Evolutionary conservation across 2,113 vertebrate species (phyloP).

Genomic region (Aepyceros melampus): DNA sequence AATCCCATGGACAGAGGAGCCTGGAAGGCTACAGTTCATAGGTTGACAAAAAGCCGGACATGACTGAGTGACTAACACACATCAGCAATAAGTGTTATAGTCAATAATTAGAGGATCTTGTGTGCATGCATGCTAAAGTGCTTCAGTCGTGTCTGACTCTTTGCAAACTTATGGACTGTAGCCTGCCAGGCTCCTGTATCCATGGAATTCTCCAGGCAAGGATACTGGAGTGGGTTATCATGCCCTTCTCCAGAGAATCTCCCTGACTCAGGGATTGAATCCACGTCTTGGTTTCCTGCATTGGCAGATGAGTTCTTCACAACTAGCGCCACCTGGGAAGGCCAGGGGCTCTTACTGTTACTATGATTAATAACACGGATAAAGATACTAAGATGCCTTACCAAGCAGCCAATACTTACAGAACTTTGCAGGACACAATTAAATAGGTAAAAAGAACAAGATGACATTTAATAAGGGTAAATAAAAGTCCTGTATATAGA

Average conservation of each 20-base stretch:
- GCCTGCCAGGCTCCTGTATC: neutral
- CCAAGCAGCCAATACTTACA: neutral
- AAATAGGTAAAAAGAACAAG: neutral
- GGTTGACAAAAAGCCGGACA: neutral
- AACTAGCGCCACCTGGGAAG: neutral
- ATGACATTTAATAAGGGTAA: neutral
- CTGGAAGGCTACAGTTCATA: neutral
- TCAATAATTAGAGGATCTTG: neutral
- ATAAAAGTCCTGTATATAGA: neutral
- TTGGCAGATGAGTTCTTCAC: neutral
- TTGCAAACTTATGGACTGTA: neutral
- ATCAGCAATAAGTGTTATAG: neutral
- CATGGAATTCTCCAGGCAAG: neutral
- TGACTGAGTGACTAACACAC: fast-evolving
- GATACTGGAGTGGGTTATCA: neutral
- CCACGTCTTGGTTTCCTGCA: neutral
- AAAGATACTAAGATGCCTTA: neutral
- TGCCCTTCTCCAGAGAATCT: neutral
- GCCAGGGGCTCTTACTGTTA: neutral
- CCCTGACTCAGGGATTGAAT: neutral
- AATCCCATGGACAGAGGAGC: neutral
- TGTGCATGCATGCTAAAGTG: neutral
- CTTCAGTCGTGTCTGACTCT: neutral
- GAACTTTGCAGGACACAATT: neutral
- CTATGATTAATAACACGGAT: neutral